These are phyloP conservation scores for Oenanthe oenanthe DNA, from an alignment of 2,113 vertebrate genomes.

Conservation along the genomic window DNA sequence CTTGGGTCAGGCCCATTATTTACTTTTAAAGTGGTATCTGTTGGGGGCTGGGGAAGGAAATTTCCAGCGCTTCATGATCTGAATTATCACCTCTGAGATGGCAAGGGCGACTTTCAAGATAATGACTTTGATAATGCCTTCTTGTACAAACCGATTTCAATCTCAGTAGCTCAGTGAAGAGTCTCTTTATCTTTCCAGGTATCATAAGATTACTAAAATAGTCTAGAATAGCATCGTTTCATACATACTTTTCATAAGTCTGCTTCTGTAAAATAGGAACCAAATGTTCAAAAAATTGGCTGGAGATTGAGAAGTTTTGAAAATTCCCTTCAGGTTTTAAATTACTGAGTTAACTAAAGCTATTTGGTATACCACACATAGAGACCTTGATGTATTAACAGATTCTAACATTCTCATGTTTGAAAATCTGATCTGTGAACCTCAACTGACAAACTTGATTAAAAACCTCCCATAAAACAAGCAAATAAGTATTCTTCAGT, in stretches of 20 bases:
- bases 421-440: background rate
- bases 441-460: background rate
- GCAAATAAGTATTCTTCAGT: background rate
- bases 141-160: background rate
- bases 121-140: background rate
- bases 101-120: background rate
- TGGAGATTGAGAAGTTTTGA: background rate
- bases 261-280: background rate
- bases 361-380: background rate
- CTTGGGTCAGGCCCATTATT: background rate
- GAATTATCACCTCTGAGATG: background rate
- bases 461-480: background rate
- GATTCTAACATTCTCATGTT: background rate
- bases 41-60: fast-evolving
- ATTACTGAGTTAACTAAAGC: background rate
- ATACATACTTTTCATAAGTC: fast-evolving
- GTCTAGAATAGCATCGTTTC: background rate
- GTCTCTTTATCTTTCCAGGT: background rate
- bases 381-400: background rate
- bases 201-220: background rate
- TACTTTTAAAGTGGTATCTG: background rate
- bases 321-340: background rate
- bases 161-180: background rate
- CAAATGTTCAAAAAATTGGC: background rate
- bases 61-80: background rate